Base-by-base conservation (phyloP, 2,797 vertebrate species). In the Trematomus bernacchii region DNA sequence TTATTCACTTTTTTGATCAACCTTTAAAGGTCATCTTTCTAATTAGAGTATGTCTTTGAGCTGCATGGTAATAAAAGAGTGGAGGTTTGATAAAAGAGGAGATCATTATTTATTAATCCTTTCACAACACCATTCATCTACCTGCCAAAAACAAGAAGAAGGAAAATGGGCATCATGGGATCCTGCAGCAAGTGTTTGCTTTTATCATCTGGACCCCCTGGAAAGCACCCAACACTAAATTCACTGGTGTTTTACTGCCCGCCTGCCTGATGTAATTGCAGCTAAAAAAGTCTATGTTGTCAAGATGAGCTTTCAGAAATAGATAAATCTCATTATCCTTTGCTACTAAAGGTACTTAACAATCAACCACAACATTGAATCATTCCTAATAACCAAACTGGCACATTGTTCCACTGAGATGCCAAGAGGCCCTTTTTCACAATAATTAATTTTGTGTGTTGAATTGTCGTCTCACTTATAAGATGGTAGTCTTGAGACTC, bases 201-300 rank as follows among this genome's bases (percentile, higher is more conserved):
- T n/a, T 37, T 66, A 7, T 18, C 21, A 53, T n/a, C 11, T 46
- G 16, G n/a, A 62, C 44, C 21, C n/a, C 10, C 43, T 74, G 61
- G 71, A 73, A 63, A 30, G 13, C 13, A 21, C 14, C 67, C 55
- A 57, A 9, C 23, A 57, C 27, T 59, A 61, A 59, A 64, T 40
- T 18, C 40, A 13, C 42, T 57, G n/a, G 16, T 53, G 40, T 46
- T 68, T 63, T 23, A 60, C 53, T 66, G 33, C 33, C 33, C 6
- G 8, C 8, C 6, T 37, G 33, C 33, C 33, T 37, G 33, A 6
- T 37, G 8, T 37, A 37, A 37, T 9, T 37, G 33, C 33, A 37
- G 42, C 30, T 55, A 66, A 66, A 62, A 55, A 27, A 62, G 10
- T 63, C 19, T 14, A 11, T 52, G 40, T 47, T 66, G 59, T 48